Evolutionary conservation across 2,113 vertebrate genomes (phyloP), one percentile per base, ranked within the genome.

Genomic region (Litocranius walleri): DNA sequence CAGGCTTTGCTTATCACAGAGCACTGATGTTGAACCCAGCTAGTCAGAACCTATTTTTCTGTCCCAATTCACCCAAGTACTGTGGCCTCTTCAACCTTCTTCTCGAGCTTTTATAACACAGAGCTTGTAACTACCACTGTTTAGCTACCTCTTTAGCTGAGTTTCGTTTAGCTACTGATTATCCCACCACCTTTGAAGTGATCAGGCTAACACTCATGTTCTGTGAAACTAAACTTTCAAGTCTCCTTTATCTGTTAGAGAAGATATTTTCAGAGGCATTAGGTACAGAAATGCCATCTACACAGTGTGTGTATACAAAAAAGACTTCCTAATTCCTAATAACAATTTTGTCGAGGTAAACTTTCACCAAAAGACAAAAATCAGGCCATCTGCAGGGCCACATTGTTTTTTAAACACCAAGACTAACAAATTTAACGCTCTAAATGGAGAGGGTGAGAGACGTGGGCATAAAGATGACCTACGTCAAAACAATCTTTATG

Each of bases 181-280:
- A 93, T 61, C 59, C 54, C 40, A 62, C 71, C 43, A 61, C 36
- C 77, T 85, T 48, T 88, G 61, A 95, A 94, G 61, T 56, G 77
- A 78, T 67, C 25, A 15, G 62, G 17, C 48, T 52, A 27, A 88
- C 3, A 25, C 54, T 90, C 57, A 33, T 5, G 43, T 56, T 83
- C 85, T 21, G 9, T 43, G 57, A 62, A 77, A 88, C 59, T 3
- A n/a, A 71, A 91, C 21, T 91, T 71, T 82, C 81, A 81, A 71
- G 52, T 40, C 80, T 94, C 21, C 57, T 61, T 45, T 91, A 52
- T 87, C 23, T 52, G 54, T n/a, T 61, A 13, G 33, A 93, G 30
- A 90, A 23, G 59, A 14, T 29, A 81, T 57, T 59, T 74, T 80
- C 54, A 89, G 92, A 94, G 64, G 88, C 21, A 30, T 21, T 23